Evolutionary conservation across 2,888 invertebrate species (phyloP).

Genomic region (Atrina japonica): DNA sequence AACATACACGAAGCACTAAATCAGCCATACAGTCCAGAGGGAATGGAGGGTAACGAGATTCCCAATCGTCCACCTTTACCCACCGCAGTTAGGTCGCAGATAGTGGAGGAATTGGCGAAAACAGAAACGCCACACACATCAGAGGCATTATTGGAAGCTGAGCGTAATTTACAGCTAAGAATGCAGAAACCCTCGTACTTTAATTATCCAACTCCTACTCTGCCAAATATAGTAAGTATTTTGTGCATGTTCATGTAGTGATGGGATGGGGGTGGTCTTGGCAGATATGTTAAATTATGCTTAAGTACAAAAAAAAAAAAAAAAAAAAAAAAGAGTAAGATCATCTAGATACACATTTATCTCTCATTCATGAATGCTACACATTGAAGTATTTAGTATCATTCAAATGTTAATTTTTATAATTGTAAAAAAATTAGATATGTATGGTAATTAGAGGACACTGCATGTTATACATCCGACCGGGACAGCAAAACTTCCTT

Average conservation of each 20-base stretch:
- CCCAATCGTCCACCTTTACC: conserved; percentile 77
- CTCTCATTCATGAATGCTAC: too few species aligned
- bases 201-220: conserved; percentile 73
- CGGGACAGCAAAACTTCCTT: too few species aligned
- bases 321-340: too few species aligned
- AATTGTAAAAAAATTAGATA: too few species aligned
- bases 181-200: conserved; percentile 73
- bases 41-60: conserved; percentile 34
- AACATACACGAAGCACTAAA: conserved; percentile 61
- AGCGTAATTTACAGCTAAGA: conserved; percentile 62
- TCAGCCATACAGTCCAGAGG: conserved; percentile 13
- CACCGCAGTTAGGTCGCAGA: conserved; percentile 65
- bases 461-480: too few species aligned
- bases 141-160: conserved; percentile 65
- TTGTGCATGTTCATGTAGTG: not conserved
- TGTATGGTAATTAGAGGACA: too few species aligned
- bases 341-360: too few species aligned
- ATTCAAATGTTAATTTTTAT: too few species aligned
- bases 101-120: conserved; percentile 74
- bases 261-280: not conserved
- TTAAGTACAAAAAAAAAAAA: too few species aligned
- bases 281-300: not conserved
- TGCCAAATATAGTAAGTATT: too few species aligned
- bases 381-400: too few species aligned
- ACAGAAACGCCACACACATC: conserved; percentile 71